Evolutionary conservation across 1,140 invertebrate genomes (phyloP).

Genomic region (Asbolus verrucosus): DNA sequence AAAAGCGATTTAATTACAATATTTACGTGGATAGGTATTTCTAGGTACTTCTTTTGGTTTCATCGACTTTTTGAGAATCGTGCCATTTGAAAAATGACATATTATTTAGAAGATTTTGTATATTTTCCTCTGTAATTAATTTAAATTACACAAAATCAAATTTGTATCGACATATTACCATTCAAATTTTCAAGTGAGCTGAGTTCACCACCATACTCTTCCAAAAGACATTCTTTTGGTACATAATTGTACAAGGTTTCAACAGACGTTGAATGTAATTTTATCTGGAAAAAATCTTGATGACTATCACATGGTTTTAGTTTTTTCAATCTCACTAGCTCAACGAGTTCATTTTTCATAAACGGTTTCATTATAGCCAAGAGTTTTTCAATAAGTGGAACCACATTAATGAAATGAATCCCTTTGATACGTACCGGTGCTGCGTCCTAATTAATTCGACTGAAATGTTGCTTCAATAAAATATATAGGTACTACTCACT

Average conservation of each 20-base stretch:
- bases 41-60: slow-evolving; percentile 71
- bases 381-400: slow-evolving; percentile 75
- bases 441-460: no score
- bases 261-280: slow-evolving; percentile 64
- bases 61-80: slow-evolving; percentile 69
- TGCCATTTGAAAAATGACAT: slow-evolving; percentile 69
- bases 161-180: no score
- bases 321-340: slow-evolving; percentile 62
- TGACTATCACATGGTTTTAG: background rate
- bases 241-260: slow-evolving; percentile 55
- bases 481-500: no score
- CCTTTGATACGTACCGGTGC: slow-evolving; percentile 72
- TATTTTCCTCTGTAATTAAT: background rate
- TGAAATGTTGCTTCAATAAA: no score
- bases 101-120: no score
- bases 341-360: slow-evolving; percentile 75
- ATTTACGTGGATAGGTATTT: no score
- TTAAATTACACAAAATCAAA: no score
- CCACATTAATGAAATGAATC: slow-evolving; percentile 77
- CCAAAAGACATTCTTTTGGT: slow-evolving; percentile 64
- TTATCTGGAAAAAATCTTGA: background rate
- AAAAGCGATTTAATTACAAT: no score
- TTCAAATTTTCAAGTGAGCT: slow-evolving; percentile 60
- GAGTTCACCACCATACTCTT: slow-evolving; percentile 69
- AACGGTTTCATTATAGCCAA: slow-evolving; percentile 76